A percentile compares a stretch with the other conserved stretches of the same genome.
Evolutionary conservation across 2,797 vertebrate genomes (phyloP).

Genomic region (Sebastes diploproa): DNA sequence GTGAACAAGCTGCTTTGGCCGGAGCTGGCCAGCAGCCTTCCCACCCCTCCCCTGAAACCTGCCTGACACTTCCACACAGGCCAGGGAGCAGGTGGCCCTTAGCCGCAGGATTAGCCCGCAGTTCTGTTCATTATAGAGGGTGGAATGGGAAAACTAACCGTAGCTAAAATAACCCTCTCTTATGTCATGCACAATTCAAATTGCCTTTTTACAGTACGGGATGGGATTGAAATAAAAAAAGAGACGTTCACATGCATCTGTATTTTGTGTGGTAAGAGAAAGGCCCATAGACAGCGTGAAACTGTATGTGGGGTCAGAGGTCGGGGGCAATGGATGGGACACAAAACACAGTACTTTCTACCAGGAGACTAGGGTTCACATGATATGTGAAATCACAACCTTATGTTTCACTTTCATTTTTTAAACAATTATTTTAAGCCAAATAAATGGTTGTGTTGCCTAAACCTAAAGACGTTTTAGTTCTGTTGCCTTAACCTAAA

Average conservation of each 20-base stretch:
- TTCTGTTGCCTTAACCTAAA: too few species aligned
- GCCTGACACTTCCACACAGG: constrained; percentile 62
- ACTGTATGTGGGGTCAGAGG: too few species aligned
- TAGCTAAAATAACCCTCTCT: constrained; percentile 2
- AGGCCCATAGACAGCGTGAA: too few species aligned
- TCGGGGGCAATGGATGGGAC: too few species aligned
- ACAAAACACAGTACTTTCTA: too few species aligned
- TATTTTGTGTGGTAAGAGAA: background rate
- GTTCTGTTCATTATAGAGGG: constrained; percentile 39
- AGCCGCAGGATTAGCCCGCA: constrained; percentile 60
- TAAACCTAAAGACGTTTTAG: too few species aligned
- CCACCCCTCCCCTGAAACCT: constrained; percentile 45
- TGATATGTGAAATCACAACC: too few species aligned
- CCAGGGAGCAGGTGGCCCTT: constrained; percentile 77
- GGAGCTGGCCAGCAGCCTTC: constrained; percentile 54
- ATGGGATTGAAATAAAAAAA: background rate
- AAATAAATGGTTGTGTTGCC: too few species aligned
- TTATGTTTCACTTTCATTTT: too few species aligned
- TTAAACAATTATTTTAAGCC: too few species aligned
- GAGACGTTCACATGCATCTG: background rate
- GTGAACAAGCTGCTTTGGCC: constrained; percentile 82
- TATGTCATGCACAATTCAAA: background rate
- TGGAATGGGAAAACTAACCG: constrained; percentile 22
- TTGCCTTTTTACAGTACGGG: background rate
- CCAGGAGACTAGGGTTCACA: too few species aligned